Evolutionary conservation across 2,113 vertebrate genomes (phyloP).

Genomic region (Taxidea taxus): DNA sequence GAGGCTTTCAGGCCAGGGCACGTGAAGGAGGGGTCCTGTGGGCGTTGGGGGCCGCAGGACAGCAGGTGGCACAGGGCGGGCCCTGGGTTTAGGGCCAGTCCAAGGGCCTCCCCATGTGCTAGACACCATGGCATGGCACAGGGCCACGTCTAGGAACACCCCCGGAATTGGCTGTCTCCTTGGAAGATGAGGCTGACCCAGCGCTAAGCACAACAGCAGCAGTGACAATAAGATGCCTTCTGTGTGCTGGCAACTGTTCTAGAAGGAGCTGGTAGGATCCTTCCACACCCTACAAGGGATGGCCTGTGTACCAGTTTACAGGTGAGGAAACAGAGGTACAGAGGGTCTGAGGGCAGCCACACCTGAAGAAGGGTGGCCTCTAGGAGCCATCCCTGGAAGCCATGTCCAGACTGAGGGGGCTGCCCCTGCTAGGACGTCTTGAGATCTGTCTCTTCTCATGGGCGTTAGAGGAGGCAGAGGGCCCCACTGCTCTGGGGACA

Average conservation of each 20-base stretch:
- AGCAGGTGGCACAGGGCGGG: no score
- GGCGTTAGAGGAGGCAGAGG: not conserved
- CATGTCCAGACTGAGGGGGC: not conserved
- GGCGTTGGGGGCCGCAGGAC: not conserved
- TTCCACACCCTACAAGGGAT: accelerated
- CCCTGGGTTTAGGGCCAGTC: not conserved
- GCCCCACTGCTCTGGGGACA: not conserved
- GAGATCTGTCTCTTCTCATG: not conserved
- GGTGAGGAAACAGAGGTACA: not conserved
- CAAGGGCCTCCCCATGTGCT: not conserved
- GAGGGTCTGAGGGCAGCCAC: not conserved
- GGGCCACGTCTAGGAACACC: accelerated
- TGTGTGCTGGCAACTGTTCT: not conserved
- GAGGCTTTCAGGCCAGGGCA: accelerated
- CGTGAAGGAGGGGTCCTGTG: not conserved
- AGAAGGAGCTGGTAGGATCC: no score
- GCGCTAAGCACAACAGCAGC: not conserved
- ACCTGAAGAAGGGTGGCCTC: not conserved
- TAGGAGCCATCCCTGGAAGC: not conserved
- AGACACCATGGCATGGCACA: accelerated
- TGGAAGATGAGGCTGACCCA: not conserved
- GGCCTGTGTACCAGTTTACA: not conserved
- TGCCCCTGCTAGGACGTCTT: not conserved
- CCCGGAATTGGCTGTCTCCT: not conserved
- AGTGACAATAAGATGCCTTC: accelerated